A percentile compares a stretch with the other conserved stretches of the same genome.
Conservation (phyloP, 2,797 vertebrate genomes). For the Tadarida brasiliensis region DNA sequence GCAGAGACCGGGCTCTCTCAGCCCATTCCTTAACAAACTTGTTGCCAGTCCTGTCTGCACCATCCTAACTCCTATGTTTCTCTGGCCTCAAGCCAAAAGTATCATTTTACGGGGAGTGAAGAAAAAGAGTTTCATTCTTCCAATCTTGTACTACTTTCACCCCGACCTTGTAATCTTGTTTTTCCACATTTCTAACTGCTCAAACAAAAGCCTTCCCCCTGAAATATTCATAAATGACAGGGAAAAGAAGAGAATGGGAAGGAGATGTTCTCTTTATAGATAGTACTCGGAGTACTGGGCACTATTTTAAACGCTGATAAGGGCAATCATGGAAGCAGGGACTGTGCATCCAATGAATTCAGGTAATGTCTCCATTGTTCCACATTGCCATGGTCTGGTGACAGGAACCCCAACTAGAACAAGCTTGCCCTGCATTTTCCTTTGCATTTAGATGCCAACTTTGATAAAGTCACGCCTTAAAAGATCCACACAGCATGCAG, state of each 20-base stretch:
- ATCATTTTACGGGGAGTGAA: constrained; percentile 87
- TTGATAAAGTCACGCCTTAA: constrained; percentile 89
- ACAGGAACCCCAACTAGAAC: constrained; percentile 86
- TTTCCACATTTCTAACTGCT: constrained; percentile 89
- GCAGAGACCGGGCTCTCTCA: constrained; percentile 72
- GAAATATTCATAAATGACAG: constrained; percentile 84
- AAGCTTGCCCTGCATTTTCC: constrained; percentile 86
- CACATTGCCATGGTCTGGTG: constrained; percentile 81
- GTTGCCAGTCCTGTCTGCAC: constrained; percentile 85
- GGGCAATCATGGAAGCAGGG: constrained; percentile 80
- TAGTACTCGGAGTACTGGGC: constrained; percentile 77
- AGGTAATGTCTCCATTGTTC: constrained; percentile 83
- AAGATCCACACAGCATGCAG: constrained; percentile 83
- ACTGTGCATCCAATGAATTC: constrained; percentile 68
- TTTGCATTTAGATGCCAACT: constrained; percentile 87
- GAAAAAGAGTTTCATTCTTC: constrained; percentile 85
- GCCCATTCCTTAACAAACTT: constrained; percentile 85
- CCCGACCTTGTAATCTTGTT: constrained; percentile 86
- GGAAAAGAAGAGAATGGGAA: constrained; percentile 2
- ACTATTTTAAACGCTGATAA: constrained; percentile 83
- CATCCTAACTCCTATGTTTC: constrained; percentile 84
- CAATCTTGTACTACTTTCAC: constrained; percentile 84
- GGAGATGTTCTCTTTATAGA: constrained; percentile 67
- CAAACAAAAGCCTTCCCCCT: constrained; percentile 83
- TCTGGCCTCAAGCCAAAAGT: constrained; percentile 85